Percentiles rank a stretch among this genome's conserved stretches.
phyloP scores from a whole-genome alignment of 1,140 invertebrate genomes.

The Eriosoma lanigerum region DNA sequence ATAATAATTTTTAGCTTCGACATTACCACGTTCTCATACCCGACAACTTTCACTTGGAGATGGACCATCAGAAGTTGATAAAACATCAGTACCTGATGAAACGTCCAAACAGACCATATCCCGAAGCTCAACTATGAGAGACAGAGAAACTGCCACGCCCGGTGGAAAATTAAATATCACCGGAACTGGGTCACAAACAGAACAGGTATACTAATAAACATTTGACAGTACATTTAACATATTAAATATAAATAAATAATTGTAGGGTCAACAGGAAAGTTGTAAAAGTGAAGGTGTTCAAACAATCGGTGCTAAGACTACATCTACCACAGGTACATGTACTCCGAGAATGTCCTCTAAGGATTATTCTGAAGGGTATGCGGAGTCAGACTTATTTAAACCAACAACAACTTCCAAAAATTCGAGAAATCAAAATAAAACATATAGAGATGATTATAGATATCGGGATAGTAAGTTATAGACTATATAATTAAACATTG shows the following conservation, averaged over 20 bases:
- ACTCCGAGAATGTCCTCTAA: constrained; percentile 53
- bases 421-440: constrained; percentile 51
- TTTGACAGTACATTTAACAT: neutral
- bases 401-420: constrained; percentile 38
- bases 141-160: constrained; percentile 59
- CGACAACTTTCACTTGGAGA: constrained; percentile 37
- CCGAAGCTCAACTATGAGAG: constrained; percentile 56
- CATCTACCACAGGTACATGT: constrained; percentile 55
- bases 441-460: constrained; percentile 48
- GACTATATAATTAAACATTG: too few relatives aligned
- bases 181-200: constrained; percentile 56
- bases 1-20: constrained; percentile 18
- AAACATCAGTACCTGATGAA: constrained; percentile 1
- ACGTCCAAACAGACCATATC: constrained; percentile 48
- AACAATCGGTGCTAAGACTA: constrained; percentile 65
- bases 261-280: constrained; percentile 48
- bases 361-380: constrained; percentile 39
- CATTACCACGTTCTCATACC: constrained; percentile 40
- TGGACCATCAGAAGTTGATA: constrained; percentile 36
- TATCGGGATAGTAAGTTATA: constrained; percentile 4
- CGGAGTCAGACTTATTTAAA: constrained; percentile 53
- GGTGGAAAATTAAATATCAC: constrained; percentile 55
- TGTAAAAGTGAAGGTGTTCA: constrained; percentile 79
- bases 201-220: constrained; percentile 54
- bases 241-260: constrained; percentile 3